These are phyloP conservation scores for Penaeus vannamei DNA, from an alignment of 1,140 invertebrate genomes.

Conservation along the genomic window DNA sequence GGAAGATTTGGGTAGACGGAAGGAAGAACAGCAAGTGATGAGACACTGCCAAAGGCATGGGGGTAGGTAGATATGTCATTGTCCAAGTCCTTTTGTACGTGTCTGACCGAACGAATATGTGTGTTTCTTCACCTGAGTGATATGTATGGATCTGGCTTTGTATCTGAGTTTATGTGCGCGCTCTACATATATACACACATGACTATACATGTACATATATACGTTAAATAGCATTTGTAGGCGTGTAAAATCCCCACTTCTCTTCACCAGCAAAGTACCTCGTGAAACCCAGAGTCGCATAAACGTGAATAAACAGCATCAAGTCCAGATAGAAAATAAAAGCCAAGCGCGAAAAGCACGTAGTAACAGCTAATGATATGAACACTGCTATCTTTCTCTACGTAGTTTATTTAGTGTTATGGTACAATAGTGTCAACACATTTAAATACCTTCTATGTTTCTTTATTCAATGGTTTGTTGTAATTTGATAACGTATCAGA, in stretches of 20 bases:
- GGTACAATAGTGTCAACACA: constrained; percentile 53
- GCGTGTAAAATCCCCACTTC: no score
- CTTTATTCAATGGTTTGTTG: neutral
- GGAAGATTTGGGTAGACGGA: no score
- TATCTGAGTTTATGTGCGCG: neutral
- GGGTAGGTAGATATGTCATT: no score
- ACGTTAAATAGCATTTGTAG: neutral
- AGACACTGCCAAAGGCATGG: no score
- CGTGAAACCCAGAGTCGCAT: no score
- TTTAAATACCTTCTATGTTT: constrained; percentile 43
- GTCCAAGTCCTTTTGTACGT: no score
- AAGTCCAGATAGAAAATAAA: constrained; percentile 41
- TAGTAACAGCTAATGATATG: constrained; percentile 47
- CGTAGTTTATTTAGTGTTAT: constrained; percentile 35
- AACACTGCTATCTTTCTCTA: constrained; percentile 53
- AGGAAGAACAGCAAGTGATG: no score
- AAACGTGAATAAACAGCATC: neutral
- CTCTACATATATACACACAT: constrained; percentile 42
- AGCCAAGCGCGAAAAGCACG: constrained; percentile 57
- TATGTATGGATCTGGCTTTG: constrained; percentile 17
- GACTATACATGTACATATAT: constrained; percentile 43
- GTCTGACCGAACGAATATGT: no score
- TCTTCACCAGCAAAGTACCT: no score
- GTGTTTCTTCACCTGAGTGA: neutral
- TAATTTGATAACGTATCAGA: neutral